These are phyloP conservation scores for Phoenicopterus ruber DNA, from an alignment of 2,113 vertebrate species.

Conservation along the genomic window DNA sequence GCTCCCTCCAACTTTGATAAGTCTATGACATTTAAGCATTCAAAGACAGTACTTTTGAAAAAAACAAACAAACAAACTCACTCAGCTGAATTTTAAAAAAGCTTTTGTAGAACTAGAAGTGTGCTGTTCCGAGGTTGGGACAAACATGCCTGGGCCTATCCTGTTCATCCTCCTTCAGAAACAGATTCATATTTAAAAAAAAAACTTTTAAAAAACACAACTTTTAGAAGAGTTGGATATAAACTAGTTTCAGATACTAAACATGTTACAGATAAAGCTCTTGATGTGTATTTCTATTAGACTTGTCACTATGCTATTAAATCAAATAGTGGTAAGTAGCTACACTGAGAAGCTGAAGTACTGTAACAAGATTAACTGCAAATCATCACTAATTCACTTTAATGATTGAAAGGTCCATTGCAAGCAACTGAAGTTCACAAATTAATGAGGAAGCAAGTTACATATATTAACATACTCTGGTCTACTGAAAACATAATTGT, in stretches of 20 bases:
- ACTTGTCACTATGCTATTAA: background rate
- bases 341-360: background rate
- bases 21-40: background rate
- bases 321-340: background rate
- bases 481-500: background rate
- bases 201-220: background rate
- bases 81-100: background rate
- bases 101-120: background rate
- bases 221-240: background rate
- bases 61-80: no score
- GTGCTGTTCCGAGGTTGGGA: background rate
- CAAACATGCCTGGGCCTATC: background rate
- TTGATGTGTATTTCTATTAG: background rate
- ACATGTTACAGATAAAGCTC: background rate
- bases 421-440: background rate
- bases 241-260: background rate
- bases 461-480: background rate
- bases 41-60: background rate
- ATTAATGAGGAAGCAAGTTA: background rate
- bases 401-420: background rate
- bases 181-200: background rate
- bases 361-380: slow-evolving; percentile 38
- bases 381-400: slow-evolving; percentile 28
- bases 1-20: background rate
- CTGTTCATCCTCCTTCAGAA: background rate